Percentiles rank a stretch among this genome's conserved stretches.
Conservation (phyloP, 1,140 invertebrate species). For the Musca domestica region DNA sequence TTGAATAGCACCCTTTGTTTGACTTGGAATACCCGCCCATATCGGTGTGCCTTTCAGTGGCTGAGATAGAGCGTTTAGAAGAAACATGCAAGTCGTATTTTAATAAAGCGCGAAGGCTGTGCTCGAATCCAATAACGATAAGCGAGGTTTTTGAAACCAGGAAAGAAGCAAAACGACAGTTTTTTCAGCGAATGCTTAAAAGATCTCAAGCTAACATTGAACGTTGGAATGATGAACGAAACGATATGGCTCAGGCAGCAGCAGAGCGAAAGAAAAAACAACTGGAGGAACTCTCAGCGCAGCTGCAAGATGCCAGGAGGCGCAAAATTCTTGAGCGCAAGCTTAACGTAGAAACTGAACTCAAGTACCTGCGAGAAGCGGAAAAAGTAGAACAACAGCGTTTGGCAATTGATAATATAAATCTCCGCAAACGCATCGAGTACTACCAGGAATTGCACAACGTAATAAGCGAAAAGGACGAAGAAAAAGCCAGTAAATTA, state of each 20-base stretch:
- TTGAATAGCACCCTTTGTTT: slow-evolving; percentile 41
- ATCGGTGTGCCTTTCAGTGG: slow-evolving; percentile 37
- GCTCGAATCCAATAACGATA: slow-evolving; percentile 25
- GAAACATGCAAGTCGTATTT: slow-evolving; percentile 23
- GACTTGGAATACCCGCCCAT: slow-evolving; percentile 34
- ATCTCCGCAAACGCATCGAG: slow-evolving; percentile 31
- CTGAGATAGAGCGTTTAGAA: slow-evolving; percentile 33
- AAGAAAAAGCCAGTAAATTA: background rate
- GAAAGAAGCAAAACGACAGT: slow-evolving; percentile 26
- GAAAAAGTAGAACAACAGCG: slow-evolving; percentile 34
- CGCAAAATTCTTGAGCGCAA: slow-evolving; percentile 34
- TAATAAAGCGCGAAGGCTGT: slow-evolving; percentile 24
- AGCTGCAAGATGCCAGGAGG: slow-evolving; percentile 33
- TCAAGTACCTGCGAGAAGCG: slow-evolving; percentile 28
- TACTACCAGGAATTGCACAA: slow-evolving; percentile 30
- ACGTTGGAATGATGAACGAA: slow-evolving; percentile 33
- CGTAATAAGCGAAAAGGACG: slow-evolving; percentile 2
- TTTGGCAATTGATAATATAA: slow-evolving; percentile 31
- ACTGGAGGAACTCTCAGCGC: slow-evolving; percentile 32
- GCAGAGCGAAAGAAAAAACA: slow-evolving; percentile 31
- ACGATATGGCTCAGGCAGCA: slow-evolving; percentile 19
- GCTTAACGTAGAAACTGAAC: slow-evolving; percentile 32
- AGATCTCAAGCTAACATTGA: slow-evolving; percentile 33
- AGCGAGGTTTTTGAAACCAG: slow-evolving; percentile 30
- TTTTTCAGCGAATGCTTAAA: slow-evolving; percentile 32